Evolutionary conservation across 2,113 vertebrate genomes (phyloP), one percentile per base, ranked within the genome.

Genomic region (Sander vitreus): DNA sequence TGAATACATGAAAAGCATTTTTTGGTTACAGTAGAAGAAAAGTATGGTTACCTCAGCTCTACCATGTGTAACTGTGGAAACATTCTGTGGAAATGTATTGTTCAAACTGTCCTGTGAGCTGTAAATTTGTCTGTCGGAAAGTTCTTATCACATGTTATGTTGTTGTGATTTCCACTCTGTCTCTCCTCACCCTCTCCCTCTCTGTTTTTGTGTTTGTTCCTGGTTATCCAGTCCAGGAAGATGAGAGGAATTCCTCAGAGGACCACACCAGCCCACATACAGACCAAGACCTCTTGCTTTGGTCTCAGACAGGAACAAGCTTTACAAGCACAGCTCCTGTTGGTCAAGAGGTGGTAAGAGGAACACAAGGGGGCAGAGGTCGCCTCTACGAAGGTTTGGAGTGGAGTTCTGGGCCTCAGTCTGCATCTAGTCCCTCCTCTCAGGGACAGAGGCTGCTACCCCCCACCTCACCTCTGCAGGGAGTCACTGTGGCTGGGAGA

Each of bases 221-320:
- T 85, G 85, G 77, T 74, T 19, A 15, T 85, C 54, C 88, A 94
- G 93, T 93, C 76, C 86, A 86, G 89, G 91, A 91, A 89, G 84
- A 85, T 65, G 66, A 78, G 78, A 85, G 67, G 78, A 90, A 84
- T 89, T 90, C 90, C 85, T 88, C 73, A 1, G 91, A 67, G 64
- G 78, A 60, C 75, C 62, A n/a, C 36, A 45, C 86, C 68, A 76
- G 18, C 65, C 75, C 77, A 16, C 60, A 57, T 57, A 72, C 87
- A 48, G 64, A 66, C 45, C 11, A 3, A 69, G 68, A 57, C 76
- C 23, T 72, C 48, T 7, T 10, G 8, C 59, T 2, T 5, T 36
- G 77, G 75, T 59, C 81, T 53, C 64, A 57, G 82, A 85, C 77
- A 67, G 88, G 79, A 84, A 73, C 77, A 76, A 70, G 71, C 81